Conservation (phyloP, 2,888 invertebrate species). For the Drosophila neonasuta region DNA sequence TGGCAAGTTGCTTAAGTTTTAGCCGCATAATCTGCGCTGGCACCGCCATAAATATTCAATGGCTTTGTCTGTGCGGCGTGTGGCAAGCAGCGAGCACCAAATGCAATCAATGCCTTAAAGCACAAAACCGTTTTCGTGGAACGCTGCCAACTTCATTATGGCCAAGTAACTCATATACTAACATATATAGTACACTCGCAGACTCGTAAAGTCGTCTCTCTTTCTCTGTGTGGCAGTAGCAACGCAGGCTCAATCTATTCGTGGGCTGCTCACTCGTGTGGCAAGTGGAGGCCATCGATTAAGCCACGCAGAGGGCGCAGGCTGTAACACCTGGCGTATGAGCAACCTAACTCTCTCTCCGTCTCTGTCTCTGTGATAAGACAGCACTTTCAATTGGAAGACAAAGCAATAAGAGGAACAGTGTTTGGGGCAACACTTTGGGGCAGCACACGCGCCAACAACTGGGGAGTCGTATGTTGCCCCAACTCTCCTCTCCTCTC, state of each 20-base stretch:
- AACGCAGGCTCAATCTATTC: slow-evolving; percentile 6
- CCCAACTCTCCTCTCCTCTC: no score
- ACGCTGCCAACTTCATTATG: slow-evolving; percentile 61
- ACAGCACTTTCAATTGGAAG: slow-evolving; percentile 28
- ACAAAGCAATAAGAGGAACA: slow-evolving; percentile 16
- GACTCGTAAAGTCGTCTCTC: neutral
- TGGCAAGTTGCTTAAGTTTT: slow-evolving; percentile 71
- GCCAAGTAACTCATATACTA: slow-evolving; percentile 44
- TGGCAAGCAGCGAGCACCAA: slow-evolving; percentile 1
- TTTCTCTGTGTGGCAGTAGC: neutral
- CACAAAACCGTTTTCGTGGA: slow-evolving; percentile 33
- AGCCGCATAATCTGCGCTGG: slow-evolving; percentile 72
- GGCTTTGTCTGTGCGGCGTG: slow-evolving; percentile 41
- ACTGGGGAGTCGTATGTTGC: slow-evolving; percentile 16
- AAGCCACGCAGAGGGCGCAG: slow-evolving; percentile 38
- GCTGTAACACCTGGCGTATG: slow-evolving; percentile 62
- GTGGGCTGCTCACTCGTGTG: slow-evolving; percentile 37
- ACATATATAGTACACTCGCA: neutral
- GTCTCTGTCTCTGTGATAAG: slow-evolving; percentile 10
- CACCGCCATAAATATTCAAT: slow-evolving; percentile 74
- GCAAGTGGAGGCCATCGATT: slow-evolving; percentile 60
- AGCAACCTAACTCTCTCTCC: slow-evolving; percentile 35
- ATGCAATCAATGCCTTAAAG: slow-evolving; percentile 56
- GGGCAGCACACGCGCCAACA: slow-evolving; percentile 13
- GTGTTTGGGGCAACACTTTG: slow-evolving; percentile 6